phyloP scores from a whole-genome alignment of 2,888 invertebrate species.

The Seladonia tumulorum region DNA sequence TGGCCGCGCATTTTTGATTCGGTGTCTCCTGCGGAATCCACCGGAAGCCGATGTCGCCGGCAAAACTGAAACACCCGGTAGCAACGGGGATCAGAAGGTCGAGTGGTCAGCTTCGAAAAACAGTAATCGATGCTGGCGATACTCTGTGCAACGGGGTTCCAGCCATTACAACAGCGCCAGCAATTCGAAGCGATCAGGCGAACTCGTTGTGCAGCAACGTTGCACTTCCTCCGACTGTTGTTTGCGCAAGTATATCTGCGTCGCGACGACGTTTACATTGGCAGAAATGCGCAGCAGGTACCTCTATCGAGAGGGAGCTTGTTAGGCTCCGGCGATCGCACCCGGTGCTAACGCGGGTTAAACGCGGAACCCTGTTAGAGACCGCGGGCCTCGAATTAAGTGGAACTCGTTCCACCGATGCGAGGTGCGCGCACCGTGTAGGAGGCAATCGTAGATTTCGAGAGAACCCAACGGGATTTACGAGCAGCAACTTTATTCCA shows the following conservation, averaged over 20 bases:
- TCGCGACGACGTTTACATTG: slow-evolving; percentile 62
- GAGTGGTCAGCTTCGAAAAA: background rate
- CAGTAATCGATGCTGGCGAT: background rate
- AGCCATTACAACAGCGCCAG: slow-evolving; percentile 25
- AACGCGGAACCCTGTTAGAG: slow-evolving; percentile 43
- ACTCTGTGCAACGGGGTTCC: background rate
- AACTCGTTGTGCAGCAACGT: slow-evolving; percentile 59
- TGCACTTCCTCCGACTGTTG: slow-evolving; percentile 68
- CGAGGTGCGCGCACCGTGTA: slow-evolving; percentile 28
- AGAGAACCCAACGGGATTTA: slow-evolving; percentile 26
- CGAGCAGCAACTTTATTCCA: slow-evolving; percentile 16
- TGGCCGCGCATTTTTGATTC: background rate
- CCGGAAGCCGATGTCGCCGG: too few species aligned
- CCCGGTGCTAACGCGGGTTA: slow-evolving; percentile 51
- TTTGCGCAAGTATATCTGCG: slow-evolving; percentile 70
- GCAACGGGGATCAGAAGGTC: background rate
- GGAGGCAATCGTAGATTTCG: slow-evolving; percentile 41
- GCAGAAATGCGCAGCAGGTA: slow-evolving; percentile 64
- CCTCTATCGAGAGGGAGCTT: slow-evolving; percentile 40
- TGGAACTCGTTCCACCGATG: slow-evolving; percentile 23
- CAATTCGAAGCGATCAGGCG: slow-evolving; percentile 38
- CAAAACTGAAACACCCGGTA: background rate
- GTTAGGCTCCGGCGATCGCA: slow-evolving; percentile 16
- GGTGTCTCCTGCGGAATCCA: background rate
- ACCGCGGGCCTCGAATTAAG: slow-evolving; percentile 49